These are phyloP conservation scores for Anoplius nigerrimus DNA, from an alignment of 2,888 invertebrate genomes.

Conservation along the genomic window DNA sequence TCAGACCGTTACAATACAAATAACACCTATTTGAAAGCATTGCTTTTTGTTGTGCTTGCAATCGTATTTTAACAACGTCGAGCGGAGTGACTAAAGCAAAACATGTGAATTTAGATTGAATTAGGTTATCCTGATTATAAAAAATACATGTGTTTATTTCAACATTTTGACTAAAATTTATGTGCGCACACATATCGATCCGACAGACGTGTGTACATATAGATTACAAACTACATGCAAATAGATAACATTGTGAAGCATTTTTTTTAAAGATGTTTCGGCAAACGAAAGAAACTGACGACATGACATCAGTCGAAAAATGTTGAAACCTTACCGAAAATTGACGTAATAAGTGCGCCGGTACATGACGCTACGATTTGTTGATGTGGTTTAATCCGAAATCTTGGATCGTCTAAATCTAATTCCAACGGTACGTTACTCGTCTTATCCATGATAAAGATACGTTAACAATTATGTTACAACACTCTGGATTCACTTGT, in stretches of 20 bases:
- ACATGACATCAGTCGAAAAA: not conserved
- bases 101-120: not conserved
- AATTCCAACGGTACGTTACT: constrained; percentile 45
- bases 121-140: too few species aligned
- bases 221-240: too few species aligned
- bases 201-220: not conserved
- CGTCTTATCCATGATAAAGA: constrained; percentile 38
- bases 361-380: constrained; percentile 91
- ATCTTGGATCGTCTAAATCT: constrained; percentile 83
- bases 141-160: too few species aligned
- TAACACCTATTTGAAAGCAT: constrained; percentile 91
- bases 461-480: too few species aligned
- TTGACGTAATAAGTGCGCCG: constrained; percentile 92
- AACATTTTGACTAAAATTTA: too few species aligned
- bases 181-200: too few species aligned
- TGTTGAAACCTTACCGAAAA: constrained; percentile 82
- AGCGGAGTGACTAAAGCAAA: constrained; percentile 92
- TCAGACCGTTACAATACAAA: constrained; percentile 97
- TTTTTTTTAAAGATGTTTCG: too few species aligned
- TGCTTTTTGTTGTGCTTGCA: constrained; percentile 95
- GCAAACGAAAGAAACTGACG: too few species aligned
- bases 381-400: constrained; percentile 86
- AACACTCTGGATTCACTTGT: too few species aligned
- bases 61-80: constrained; percentile 98
- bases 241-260: too few species aligned